Percentiles rank a stretch among this genome's conserved stretches.
Conservation (phyloP, 2,113 vertebrate genomes). For the Nestor notabilis region DNA sequence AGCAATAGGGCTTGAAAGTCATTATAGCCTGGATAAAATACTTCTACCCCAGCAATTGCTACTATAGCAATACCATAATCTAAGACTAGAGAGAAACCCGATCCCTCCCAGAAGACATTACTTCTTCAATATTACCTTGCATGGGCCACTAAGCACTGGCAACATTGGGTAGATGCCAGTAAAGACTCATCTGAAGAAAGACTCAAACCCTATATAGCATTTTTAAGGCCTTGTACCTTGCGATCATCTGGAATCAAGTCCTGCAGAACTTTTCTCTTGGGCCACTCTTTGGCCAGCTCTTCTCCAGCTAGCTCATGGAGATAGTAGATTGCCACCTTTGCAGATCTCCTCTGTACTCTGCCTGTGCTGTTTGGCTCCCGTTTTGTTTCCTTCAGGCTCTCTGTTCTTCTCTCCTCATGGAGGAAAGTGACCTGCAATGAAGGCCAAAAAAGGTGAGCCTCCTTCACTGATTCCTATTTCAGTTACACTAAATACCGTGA, state of each 20-base stretch:
- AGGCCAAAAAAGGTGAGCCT: background rate
- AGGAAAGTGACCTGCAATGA: constrained; percentile 71
- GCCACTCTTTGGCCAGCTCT: constrained; percentile 92
- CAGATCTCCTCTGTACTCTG: constrained; percentile 87
- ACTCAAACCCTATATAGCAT: background rate
- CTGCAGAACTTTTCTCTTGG: constrained; percentile 91
- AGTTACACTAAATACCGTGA: background rate
- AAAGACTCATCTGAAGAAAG: background rate
- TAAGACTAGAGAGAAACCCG: background rate
- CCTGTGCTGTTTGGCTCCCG: constrained; percentile 73
- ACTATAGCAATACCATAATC: background rate
- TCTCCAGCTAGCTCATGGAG: constrained; percentile 90
- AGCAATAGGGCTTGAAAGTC: background rate
- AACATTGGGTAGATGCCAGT: background rate
- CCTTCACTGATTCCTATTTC: background rate
- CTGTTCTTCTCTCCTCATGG: constrained; percentile 72
- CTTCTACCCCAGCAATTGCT: background rate
- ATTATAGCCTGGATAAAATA: background rate
- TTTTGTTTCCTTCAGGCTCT: constrained; percentile 75
- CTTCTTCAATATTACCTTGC: background rate
- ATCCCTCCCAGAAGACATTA: background rate
- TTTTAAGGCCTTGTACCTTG: constrained; percentile 67
- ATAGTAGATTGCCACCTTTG: constrained; percentile 91
- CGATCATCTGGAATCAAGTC: constrained; percentile 94
- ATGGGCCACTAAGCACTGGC: background rate